Evolutionary conservation across 2,888 invertebrate genomes (phyloP).

Genomic region (Yponomeuta cagnagella): DNA sequence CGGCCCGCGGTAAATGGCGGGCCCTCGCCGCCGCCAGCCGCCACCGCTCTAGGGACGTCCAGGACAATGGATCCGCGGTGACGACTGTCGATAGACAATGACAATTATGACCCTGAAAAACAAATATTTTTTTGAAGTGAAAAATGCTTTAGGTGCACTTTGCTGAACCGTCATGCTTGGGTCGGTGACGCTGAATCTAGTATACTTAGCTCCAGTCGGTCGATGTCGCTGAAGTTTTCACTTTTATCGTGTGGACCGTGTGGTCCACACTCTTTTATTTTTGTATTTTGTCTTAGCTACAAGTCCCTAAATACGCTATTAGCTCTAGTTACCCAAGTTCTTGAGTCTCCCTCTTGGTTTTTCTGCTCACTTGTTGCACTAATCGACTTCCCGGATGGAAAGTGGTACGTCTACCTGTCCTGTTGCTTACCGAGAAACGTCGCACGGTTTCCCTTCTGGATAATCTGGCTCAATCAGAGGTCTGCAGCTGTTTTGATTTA

Average conservation of each 20-base stretch:
- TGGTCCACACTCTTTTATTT: too few relatives aligned
- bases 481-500: too few relatives aligned
- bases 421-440: background rate
- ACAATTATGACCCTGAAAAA: background rate
- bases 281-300: too few relatives aligned
- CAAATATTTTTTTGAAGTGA: too few relatives aligned
- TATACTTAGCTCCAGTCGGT: too few relatives aligned
- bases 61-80: background rate
- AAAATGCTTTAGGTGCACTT: too few relatives aligned
- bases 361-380: background rate
- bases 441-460: background rate
- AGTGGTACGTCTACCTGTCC: background rate
- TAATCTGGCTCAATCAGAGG: background rate
- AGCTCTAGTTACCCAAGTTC: background rate
- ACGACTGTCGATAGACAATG: background rate
- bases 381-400: background rate
- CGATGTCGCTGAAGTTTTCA: too few relatives aligned
- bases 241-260: too few relatives aligned
- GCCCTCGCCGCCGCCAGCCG: constrained; percentile 38
- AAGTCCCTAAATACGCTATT: too few relatives aligned
- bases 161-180: too few relatives aligned
- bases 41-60: constrained; percentile 23
- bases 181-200: too few relatives aligned
- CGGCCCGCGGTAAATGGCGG: constrained; percentile 54
- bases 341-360: background rate